Conservation (phyloP, 2,113 vertebrate genomes). For the Plectropomus leopardus region DNA sequence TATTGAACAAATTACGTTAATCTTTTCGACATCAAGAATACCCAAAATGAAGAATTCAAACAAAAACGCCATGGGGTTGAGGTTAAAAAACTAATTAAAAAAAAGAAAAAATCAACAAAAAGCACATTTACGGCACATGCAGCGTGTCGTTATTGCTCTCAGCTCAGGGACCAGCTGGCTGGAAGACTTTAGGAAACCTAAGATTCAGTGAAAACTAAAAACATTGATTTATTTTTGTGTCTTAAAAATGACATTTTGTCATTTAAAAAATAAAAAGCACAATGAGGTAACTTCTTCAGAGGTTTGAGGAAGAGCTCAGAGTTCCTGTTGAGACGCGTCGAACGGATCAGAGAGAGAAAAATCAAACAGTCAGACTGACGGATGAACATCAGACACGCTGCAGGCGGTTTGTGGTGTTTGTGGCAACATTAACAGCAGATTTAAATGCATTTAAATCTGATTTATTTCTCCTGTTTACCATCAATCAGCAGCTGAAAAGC, state of each 20-base stretch:
- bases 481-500: conserved; percentile 23
- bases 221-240: not conserved
- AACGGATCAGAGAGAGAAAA: not conserved
- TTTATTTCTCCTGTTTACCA: conserved; percentile 35
- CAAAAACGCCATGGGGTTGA: no score
- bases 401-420: conserved; percentile 7
- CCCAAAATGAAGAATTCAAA: no score
- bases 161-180: no score
- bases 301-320: not conserved
- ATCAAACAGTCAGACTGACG: not conserved
- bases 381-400: not conserved
- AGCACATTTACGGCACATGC: no score
- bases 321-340: not conserved
- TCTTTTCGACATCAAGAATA: no score
- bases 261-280: not conserved
- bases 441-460: conserved; percentile 46
- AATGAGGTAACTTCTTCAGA: not conserved
- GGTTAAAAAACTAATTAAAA: no score
- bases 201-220: no score
- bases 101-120: no score
- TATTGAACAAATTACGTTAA: no score
- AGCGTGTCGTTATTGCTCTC: no score
- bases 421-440: conserved; percentile 52
- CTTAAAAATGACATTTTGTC: not conserved
- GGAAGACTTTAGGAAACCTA: no score